Conservation (phyloP, 2,888 invertebrate species). For the Acleris holmiana region DNA sequence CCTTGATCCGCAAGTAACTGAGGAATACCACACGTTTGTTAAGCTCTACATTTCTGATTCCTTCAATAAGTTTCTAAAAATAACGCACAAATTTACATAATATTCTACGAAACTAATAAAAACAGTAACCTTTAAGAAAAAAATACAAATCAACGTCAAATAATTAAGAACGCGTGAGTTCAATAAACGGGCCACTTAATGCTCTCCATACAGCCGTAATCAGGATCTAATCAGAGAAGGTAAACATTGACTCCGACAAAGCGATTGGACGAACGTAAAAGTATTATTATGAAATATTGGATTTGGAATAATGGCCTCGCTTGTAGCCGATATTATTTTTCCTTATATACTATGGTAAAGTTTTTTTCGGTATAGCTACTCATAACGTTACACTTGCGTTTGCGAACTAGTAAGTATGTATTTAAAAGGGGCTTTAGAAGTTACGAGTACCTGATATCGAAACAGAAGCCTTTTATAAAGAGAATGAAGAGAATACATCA, state of each 20-base stretch:
- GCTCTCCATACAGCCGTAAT: conserved; percentile 42
- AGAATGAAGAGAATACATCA: too few relatives aligned
- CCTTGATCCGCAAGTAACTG: neutral
- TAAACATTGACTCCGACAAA: conserved; percentile 52
- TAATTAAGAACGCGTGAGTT: conserved; percentile 22
- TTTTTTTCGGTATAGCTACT: too few relatives aligned
- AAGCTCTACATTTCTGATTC: too few relatives aligned
- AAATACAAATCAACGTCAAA: conserved; percentile 4
- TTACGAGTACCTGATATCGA: too few relatives aligned
- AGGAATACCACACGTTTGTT: too few relatives aligned
- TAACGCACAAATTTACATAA: too few relatives aligned
- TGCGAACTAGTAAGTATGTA: too few relatives aligned
- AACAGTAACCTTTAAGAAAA: neutral
- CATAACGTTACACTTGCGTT: too few relatives aligned
- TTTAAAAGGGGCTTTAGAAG: too few relatives aligned
- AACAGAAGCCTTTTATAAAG: too few relatives aligned
- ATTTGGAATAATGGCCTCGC: conserved; percentile 22
- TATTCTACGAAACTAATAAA: too few relatives aligned
- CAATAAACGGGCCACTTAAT: conserved; percentile 35
- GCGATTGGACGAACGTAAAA: conserved; percentile 45
- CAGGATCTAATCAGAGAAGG: conserved; percentile 56
- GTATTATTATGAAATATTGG: conserved; percentile 41
- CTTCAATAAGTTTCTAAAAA: too few relatives aligned
- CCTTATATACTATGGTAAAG: neutral
- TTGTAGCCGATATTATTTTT: conserved; percentile 23